These are phyloP conservation scores for Onychomys leucogaster DNA, from an alignment of 2,797 vertebrate species.

Conservation along the genomic window DNA sequence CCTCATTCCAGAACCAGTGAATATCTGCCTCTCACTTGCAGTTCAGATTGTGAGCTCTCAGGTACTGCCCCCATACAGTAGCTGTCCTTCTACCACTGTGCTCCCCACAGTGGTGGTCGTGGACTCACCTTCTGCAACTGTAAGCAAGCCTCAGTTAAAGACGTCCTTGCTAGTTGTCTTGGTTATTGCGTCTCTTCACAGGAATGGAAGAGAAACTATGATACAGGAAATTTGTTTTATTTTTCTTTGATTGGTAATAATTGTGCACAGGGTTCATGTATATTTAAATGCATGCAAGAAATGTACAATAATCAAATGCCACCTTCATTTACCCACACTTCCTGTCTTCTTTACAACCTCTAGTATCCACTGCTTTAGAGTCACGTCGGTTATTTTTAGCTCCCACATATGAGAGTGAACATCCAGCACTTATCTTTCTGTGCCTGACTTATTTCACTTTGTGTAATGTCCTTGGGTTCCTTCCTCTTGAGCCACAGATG, in stretches of 20 bases:
- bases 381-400: background rate
- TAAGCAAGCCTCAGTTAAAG: background rate
- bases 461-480: background rate
- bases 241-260: background rate
- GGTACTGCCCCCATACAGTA: no score
- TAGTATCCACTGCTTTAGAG: background rate
- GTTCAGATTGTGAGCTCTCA: background rate
- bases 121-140: background rate
- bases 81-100: background rate
- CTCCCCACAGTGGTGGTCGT: background rate
- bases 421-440: background rate
- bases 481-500: background rate
- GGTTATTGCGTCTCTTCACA: background rate
- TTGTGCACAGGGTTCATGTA: background rate
- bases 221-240: background rate
- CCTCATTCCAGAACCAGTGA: background rate
- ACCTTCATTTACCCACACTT: background rate
- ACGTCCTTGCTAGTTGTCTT: background rate
- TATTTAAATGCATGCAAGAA: background rate
- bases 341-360: background rate
- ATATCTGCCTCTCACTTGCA: background rate
- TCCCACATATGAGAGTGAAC: background rate
- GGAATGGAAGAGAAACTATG: no score
- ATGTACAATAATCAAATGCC: background rate
- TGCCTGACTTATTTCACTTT: background rate